Base-by-base conservation (phyloP, 2,888 invertebrate genomes). In the Muscina levida region DNA sequence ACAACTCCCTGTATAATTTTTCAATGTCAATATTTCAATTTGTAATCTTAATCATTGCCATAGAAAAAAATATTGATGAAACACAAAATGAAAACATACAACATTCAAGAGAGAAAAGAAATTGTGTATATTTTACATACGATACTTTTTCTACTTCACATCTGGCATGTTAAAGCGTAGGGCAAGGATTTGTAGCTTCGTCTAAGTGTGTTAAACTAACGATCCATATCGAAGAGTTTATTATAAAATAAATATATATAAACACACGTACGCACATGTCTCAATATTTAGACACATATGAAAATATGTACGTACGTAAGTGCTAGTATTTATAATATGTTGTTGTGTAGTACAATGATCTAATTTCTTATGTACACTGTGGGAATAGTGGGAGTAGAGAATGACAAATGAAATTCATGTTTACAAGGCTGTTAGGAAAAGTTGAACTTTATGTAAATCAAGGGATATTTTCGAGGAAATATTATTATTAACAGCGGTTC, bases 1-100 rank as follows among this genome's bases (percentile, higher is more conserved):
- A 48, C 48, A 59, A 59, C 5, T 48, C 56, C 53, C n/a, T 39
- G 53, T 4, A 59, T 65, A 37, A 80, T 70, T 72, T 68, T 79
- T 79, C 79, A 79, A 79, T 79, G 79, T 76, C 76, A 79, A 79
- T 79, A 67, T 72, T 79, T 68, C 56, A 75, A 66, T 75, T 74
- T 59, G 48, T 56, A 65, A 57, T 2, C 42, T 19, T 22, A 17
- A 4, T 15, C n/a, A 26, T 59, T 19, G 11, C 1, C 51, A 13
- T 62, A 4, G 37, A 59, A 59, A n/a, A n/a, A n/a, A n/a, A n/a
- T n/a, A n/a, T 62, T 62, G 39, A 62, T 62, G 39, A 62, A 62
- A 37, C 62, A 22, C 39, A 62, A 62, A 59, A 59, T 59, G 59
- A 62, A 62, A 62, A 42, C 22, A 62, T 62, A 62, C 39, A 39